These are phyloP conservation scores for Dermatemys mawii DNA, from an alignment of 2,113 vertebrate genomes.

Conservation along the genomic window DNA sequence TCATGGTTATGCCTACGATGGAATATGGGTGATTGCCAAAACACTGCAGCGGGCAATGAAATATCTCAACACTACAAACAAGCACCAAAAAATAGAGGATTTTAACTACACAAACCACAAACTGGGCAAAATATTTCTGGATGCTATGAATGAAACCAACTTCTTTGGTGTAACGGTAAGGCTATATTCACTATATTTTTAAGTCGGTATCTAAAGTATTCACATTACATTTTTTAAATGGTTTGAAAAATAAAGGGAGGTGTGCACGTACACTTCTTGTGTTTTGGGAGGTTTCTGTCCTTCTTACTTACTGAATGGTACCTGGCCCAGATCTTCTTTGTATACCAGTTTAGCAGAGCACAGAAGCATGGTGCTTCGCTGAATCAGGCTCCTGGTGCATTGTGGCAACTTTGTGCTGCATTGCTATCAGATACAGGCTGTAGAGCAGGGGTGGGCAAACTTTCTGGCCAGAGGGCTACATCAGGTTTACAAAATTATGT, in stretches of 20 bases:
- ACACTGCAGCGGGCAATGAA: constrained; percentile 94
- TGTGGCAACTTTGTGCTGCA: neutral
- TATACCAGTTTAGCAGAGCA: neutral
- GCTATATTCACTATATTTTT: neutral
- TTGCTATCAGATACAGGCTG: neutral
- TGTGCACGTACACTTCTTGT: neutral
- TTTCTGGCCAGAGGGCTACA: no score
- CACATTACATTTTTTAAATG: neutral
- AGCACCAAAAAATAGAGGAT: constrained; percentile 89
- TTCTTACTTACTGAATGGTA: neutral
- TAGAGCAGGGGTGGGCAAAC: no score
- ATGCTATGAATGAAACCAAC: constrained; percentile 99
- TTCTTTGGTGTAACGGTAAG: constrained; percentile 98
- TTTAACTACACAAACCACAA: constrained; percentile 95
- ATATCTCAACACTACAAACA: constrained; percentile 86
- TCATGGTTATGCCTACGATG: constrained; percentile 97
- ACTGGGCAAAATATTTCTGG: constrained; percentile 94
- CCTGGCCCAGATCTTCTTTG: neutral
- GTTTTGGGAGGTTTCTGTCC: constrained; percentile 3
- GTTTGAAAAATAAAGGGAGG: neutral
- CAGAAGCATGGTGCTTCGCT: neutral
- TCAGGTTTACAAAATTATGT: no score
- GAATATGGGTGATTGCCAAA: constrained; percentile 99
- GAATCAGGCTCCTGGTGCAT: neutral
- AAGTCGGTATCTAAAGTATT: neutral